Conservation (phyloP, 2,797 vertebrate genomes). For the Enteromius thamalakanensis region DNA sequence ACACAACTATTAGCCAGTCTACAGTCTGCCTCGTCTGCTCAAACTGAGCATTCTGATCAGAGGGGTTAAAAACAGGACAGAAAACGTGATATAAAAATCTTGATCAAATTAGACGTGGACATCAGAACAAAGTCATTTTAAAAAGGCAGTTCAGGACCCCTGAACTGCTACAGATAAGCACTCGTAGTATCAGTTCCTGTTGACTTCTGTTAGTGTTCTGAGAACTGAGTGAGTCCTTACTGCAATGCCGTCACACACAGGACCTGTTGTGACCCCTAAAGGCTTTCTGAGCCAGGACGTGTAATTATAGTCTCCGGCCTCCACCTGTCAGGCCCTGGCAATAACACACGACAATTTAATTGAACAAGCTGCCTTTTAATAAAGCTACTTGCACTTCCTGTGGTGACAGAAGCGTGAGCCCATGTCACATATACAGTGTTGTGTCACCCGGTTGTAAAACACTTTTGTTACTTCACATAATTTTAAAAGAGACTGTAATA, state of each 20-base stretch:
- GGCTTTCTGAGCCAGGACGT: conserved; percentile 33
- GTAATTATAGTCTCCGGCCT: conserved; percentile 47
- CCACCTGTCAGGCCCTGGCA: conserved; percentile 46
- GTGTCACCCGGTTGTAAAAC: background rate
- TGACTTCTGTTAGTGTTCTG: background rate
- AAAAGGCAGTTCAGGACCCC: background rate
- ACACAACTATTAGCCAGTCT: no score
- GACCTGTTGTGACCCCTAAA: conserved; percentile 4
- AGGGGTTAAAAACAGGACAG: background rate
- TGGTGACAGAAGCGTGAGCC: conserved; percentile 8
- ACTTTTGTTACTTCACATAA: background rate
- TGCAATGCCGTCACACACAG: background rate
- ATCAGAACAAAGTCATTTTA: background rate
- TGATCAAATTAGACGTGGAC: background rate
- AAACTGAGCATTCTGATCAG: no score
- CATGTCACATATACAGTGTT: background rate
- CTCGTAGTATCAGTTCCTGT: background rate
- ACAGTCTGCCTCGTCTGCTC: no score
- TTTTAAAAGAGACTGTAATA: background rate
- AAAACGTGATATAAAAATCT: background rate
- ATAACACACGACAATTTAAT: conserved; percentile 47
- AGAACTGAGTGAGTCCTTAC: background rate
- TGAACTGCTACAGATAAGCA: background rate
- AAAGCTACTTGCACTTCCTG: conserved; percentile 38
- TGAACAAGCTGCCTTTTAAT: conserved; percentile 58